Evolutionary conservation across 1,140 invertebrate species (phyloP).

Genomic region (Pollicipes pollicipes): DNA sequence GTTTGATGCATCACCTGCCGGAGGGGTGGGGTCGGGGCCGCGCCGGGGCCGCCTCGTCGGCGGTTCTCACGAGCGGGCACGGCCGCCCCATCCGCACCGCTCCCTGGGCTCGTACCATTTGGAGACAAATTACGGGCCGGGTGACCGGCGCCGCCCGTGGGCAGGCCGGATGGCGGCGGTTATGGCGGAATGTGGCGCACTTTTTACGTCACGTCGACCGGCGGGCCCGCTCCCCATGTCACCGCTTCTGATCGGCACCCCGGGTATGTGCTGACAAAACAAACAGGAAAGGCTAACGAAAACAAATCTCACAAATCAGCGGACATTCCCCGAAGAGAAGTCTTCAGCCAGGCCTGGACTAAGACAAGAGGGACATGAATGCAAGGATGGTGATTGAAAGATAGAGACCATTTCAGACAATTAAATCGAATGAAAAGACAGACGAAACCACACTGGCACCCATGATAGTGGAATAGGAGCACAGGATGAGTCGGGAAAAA

Average conservation of each 20-base stretch:
- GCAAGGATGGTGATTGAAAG: no score
- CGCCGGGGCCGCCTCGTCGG: conserved; percentile 39
- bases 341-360: no score
- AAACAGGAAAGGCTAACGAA: neutral
- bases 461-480: no score
- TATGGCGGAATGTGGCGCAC: conserved; percentile 21
- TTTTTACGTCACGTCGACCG: conserved; percentile 41
- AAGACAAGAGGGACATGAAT: no score
- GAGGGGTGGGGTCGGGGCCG: conserved; percentile 27
- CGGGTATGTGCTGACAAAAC: neutral
- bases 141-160: conserved; percentile 26
- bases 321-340: no score
- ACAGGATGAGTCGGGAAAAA: no score
- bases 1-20: conserved; percentile 10
- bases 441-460: no score
- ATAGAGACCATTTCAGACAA: no score
- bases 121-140: neutral
- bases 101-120: neutral
- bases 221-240: conserved; percentile 16
- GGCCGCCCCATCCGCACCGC: conserved; percentile 37
- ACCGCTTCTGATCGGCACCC: neutral
- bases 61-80: conserved; percentile 37
- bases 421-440: no score
- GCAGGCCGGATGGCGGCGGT: conserved; percentile 13
- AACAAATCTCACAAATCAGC: conserved; percentile 19